phyloP scores from a whole-genome alignment of 2,797 vertebrate genomes.

The Numenius phaeopus region DNA sequence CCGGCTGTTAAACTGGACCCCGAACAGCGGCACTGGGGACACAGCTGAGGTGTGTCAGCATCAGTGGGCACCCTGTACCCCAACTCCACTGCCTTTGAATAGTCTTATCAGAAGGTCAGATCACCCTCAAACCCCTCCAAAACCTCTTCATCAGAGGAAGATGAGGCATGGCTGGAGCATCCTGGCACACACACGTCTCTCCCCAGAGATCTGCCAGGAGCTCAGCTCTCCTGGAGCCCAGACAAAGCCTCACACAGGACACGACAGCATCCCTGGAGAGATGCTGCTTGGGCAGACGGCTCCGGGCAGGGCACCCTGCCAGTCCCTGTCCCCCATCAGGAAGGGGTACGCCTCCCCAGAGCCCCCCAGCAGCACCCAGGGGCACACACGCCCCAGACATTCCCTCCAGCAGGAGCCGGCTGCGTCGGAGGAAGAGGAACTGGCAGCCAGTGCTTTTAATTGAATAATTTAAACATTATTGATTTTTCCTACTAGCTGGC shows the following conservation, averaged over 20 bases:
- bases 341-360: background rate
- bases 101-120: background rate
- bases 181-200: background rate
- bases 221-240: background rate
- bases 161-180: accelerated
- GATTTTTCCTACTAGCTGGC: constrained; percentile 63
- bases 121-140: background rate
- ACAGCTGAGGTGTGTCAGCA: accelerated
- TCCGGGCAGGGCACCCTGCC: too few relatives aligned
- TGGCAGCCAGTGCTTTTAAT: constrained; percentile 26
- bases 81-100: accelerated
- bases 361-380: background rate
- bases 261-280: accelerated
- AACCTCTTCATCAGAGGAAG: background rate
- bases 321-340: background rate
- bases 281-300: background rate
- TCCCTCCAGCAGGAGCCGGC: background rate
- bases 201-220: background rate
- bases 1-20: accelerated
- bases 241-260: background rate
- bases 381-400: background rate
- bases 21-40: background rate
- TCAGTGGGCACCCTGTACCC: accelerated
- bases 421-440: background rate
- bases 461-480: constrained; percentile 63